Conservation (phyloP, 2,888 invertebrate genomes). For the Mesorhabditis sp. region DNA sequence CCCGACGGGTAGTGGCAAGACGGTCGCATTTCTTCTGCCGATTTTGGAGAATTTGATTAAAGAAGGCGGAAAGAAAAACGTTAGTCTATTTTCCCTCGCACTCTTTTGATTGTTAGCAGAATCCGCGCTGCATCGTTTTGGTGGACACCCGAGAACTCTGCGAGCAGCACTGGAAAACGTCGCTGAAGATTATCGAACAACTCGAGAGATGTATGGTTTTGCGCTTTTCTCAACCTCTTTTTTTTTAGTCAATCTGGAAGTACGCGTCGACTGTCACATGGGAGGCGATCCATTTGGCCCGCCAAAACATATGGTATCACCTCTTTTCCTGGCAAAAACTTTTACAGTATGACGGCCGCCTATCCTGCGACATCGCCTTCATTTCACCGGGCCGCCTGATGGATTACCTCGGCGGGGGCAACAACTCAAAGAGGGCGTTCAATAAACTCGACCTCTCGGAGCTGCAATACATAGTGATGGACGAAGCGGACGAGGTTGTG, state of each 20-base stretch:
- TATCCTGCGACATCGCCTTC: neutral
- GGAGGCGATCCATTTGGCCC: neutral
- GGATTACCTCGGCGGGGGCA: neutral
- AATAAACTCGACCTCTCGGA: neutral
- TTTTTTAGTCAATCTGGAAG: neutral
- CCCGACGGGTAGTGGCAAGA: slow-evolving; percentile 3
- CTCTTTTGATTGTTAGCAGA: neutral
- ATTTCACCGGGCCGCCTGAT: neutral
- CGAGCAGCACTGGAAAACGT: slow-evolving; percentile 1
- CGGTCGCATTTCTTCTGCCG: slow-evolving; percentile 6
- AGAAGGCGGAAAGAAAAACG: neutral
- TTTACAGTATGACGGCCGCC: neutral
- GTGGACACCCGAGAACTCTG: neutral
- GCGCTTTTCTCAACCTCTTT: no score
- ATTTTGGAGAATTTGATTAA: neutral
- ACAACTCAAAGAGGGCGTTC: neutral
- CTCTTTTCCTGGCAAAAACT: no score
- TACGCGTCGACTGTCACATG: neutral
- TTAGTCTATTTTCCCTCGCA: neutral
- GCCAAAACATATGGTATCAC: no score
- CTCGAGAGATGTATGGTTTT: neutral
- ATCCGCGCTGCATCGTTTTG: slow-evolving; percentile 6
- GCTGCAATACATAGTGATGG: neutral
- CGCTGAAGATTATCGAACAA: neutral
- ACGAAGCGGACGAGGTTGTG: slow-evolving; percentile 3